Percentiles rank a stretch among this genome's conserved stretches.
Conservation (phyloP, 2,113 vertebrate species). For the Corythaeola cristata region DNA sequence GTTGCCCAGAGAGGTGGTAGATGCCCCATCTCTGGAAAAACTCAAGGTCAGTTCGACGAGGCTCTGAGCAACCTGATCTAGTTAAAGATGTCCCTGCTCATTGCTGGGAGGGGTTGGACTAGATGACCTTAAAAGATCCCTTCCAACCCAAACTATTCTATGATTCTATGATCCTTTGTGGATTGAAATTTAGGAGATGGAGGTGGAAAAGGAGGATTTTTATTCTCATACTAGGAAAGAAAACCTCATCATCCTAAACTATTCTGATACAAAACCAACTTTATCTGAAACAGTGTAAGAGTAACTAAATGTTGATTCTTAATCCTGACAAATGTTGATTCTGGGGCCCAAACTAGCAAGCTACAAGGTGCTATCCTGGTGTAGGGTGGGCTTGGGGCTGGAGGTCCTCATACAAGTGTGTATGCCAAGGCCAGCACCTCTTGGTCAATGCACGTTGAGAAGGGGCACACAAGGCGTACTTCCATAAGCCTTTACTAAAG, state of each 20-base stretch:
- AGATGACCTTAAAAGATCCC: neutral
- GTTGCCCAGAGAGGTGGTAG: neutral
- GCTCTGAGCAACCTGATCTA: neutral
- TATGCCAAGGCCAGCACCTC: too few relatives aligned
- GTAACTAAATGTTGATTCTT: neutral
- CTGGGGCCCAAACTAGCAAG: neutral
- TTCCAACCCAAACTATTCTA: neutral
- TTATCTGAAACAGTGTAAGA: neutral
- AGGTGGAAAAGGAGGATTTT: neutral
- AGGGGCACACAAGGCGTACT: neutral
- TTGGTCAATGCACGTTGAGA: neutral
- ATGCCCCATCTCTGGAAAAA: neutral
- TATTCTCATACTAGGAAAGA: neutral
- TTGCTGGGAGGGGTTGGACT: neutral
- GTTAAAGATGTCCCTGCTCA: neutral
- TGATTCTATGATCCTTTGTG: neutral
- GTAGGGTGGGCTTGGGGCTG: neutral
- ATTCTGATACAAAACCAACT: neutral
- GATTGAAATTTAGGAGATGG: neutral
- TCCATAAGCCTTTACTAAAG: neutral
- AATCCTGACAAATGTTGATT: neutral
- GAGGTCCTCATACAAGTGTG: fast-evolving
- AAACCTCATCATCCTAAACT: neutral
- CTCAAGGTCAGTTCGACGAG: too few relatives aligned
- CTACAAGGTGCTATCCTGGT: neutral